Base-by-base conservation (phyloP, 1,140 invertebrate species). In the Tenebrio molitor region DNA sequence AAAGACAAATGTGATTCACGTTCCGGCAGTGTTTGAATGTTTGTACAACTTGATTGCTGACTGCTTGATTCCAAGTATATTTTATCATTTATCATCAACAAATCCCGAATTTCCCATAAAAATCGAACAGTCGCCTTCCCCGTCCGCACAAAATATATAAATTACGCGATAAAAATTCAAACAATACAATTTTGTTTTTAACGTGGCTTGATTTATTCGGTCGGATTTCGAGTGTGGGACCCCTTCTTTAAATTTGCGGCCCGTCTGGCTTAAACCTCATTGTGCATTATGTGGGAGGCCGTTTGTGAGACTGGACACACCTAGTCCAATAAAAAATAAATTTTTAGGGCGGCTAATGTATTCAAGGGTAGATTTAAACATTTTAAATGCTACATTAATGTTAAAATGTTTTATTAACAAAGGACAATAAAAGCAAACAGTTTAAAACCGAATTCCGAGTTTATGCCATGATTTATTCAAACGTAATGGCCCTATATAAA, bases 371-470 rank as follows among this genome's bases (percentile, higher is more conserved):
- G 42, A 66, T 42, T 66, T 66, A 66, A 66, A 41, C 64, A 44
- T 42, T 66, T 66, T 66, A 66, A 66, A 44, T 44, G 64, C 16
- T 66, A 66, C 64, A 66, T 66, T 66, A 66, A 66, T 21, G 64
- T 66, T 66, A 66, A 66, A 66, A 66, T 66, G 64, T 66, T 66
- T 66, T 66, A 66, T 66, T 66, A 66, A 66, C 64, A 66, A 65
- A 66, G 64, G 64, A 66, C 64, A 66, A 66, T 66, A 66, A 66
- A 66, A 66, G 44, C 36, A 66, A 66, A 66, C 34, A 42, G 17
- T 66, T 66, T 66, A 66, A 44, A 66, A 66, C 64, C 36, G 23
- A 66, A 66, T 66, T 66, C 64, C 64, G 14, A 41, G 64, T 66
- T 66, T 66, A 66, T 29, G 36, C 42, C 36, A 66, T 66, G 64